These are phyloP conservation scores for Zaprionus lachaisei DNA, from an alignment of 1,140 invertebrate species.

Conservation along the genomic window DNA sequence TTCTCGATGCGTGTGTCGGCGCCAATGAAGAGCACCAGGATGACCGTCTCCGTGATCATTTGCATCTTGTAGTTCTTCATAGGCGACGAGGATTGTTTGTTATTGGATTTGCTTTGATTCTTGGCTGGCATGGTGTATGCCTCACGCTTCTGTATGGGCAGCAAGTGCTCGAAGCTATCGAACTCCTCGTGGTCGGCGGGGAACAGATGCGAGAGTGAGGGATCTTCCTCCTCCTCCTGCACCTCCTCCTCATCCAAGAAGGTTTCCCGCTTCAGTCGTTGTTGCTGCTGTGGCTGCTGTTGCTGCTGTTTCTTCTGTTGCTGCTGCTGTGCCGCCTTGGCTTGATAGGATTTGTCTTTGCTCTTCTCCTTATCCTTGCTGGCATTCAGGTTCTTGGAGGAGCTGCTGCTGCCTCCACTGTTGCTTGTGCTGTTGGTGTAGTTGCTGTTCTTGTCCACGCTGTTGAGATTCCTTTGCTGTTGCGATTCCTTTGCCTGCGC, in stretches of 20 bases:
- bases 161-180: conserved; percentile 65
- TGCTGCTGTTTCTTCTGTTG: conserved; percentile 36
- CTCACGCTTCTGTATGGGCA: conserved; percentile 61
- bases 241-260: background rate
- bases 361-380: conserved; percentile 63
- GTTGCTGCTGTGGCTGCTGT: conserved; percentile 11
- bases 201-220: conserved; percentile 37
- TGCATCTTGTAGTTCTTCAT: conserved; percentile 78
- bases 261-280: conserved; percentile 32
- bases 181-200: conserved; percentile 49
- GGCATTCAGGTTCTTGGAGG: conserved; percentile 60
- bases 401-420: conserved; percentile 31
- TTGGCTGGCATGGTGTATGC: conserved; percentile 53
- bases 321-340: conserved; percentile 37
- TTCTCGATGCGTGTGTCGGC: conserved; percentile 90
- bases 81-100: conserved; percentile 16
- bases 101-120: conserved; percentile 53
- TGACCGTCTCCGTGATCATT: conserved; percentile 88
- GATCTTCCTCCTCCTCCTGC: background rate
- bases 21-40: conserved; percentile 90
- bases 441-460: conserved; percentile 35
- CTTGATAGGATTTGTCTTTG: conserved; percentile 25
- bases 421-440: conserved; percentile 27
- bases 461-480: conserved; percentile 12
- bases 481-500: conserved; percentile 2